Conservation (phyloP, 2,797 vertebrate genomes). For the Enteromius fasciolatus region DNA sequence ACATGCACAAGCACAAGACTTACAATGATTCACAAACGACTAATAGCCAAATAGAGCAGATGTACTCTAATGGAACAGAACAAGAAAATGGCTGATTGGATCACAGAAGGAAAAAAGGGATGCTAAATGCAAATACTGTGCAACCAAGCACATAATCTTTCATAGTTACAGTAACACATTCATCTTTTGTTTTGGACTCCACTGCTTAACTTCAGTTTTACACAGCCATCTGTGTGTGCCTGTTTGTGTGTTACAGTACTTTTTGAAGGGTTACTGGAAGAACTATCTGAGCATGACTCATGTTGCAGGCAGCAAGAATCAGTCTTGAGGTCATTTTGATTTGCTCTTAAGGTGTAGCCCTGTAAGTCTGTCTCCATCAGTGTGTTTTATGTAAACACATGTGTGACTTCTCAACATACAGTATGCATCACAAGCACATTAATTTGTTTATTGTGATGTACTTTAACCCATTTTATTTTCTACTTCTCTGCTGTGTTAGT, state of each 20-base stretch:
- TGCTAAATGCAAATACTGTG: background rate
- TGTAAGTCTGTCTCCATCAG: background rate
- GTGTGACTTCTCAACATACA: background rate
- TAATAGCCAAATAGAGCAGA: background rate
- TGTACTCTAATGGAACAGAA: background rate
- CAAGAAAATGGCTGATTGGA: background rate
- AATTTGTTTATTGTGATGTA: background rate
- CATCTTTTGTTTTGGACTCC: background rate
- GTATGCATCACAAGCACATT: background rate
- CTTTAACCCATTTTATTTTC: background rate
- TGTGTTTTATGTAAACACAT: slow-evolving; percentile 16
- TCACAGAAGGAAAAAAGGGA: background rate
- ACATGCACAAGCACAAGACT: background rate
- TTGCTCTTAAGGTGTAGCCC: slow-evolving; percentile 11
- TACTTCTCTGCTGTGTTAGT: background rate
- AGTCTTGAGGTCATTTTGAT: slow-evolving; percentile 23
- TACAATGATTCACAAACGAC: background rate
- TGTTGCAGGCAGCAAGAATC: slow-evolving; percentile 18
- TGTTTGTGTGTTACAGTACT: slow-evolving; percentile 11
- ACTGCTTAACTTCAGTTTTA: background rate
- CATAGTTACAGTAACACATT: background rate
- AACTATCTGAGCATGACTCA: slow-evolving; percentile 34
- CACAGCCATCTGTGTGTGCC: background rate
- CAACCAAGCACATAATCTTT: background rate
- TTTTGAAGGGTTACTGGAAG: slow-evolving; percentile 33